Evolutionary conservation across 2,797 vertebrate genomes (phyloP).

Genomic region (Arctocebus calabarensis): DNA sequence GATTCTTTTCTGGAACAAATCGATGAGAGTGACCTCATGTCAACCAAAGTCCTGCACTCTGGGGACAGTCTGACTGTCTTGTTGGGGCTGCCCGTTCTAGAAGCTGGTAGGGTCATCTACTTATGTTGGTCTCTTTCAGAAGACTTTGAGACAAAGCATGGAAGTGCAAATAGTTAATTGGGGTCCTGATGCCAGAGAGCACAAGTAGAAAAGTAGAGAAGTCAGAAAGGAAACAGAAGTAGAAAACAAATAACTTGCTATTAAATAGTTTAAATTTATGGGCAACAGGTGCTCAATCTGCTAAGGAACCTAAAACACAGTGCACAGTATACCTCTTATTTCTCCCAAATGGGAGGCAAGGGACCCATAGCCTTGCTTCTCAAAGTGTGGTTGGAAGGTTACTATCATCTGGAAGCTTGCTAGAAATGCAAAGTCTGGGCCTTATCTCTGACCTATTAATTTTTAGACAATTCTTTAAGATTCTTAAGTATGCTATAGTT

Average conservation of each 20-base stretch:
- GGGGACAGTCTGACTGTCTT: neutral
- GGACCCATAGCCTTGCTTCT: neutral
- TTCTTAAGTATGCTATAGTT: neutral
- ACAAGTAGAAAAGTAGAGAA: neutral
- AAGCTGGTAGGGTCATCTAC: neutral
- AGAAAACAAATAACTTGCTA: neutral
- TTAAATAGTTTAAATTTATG: neutral
- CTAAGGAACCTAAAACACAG: neutral
- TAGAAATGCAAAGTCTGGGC: slow-evolving; percentile 26
- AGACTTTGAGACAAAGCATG: neutral
- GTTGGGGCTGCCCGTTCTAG: neutral
- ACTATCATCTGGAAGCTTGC: slow-evolving; percentile 10
- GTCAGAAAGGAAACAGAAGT: neutral
- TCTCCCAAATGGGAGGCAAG: neutral
- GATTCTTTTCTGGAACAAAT: slow-evolving; percentile 64
- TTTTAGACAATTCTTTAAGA: slow-evolving; percentile 50
- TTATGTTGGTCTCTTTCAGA: neutral
- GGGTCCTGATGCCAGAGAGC: neutral
- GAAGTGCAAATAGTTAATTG: neutral
- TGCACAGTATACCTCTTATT: neutral
- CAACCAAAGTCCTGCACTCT: slow-evolving; percentile 11
- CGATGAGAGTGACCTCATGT: slow-evolving; percentile 41
- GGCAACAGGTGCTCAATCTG: neutral
- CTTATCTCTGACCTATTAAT: slow-evolving; percentile 29
- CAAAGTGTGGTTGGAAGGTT: neutral